Evolutionary conservation across 1,140 invertebrate genomes (phyloP), one percentile per base, ranked within the genome.

Genomic region (Onthophagus taurus): DNA sequence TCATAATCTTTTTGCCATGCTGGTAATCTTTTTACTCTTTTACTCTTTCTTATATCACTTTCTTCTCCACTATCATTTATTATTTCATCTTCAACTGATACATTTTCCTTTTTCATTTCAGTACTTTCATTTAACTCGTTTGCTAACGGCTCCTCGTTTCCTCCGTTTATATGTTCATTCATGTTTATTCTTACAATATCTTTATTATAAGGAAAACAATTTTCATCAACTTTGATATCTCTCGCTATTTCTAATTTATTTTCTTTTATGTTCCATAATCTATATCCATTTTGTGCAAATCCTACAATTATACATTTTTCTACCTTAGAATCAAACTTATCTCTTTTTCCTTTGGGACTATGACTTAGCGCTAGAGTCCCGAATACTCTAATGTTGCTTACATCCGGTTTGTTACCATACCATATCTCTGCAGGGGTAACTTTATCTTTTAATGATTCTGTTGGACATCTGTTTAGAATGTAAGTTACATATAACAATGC

Each of bases 231-330:
- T n/a, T 38, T 31, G 7, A 57, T 49, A 42, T 56, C 49, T 50
- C 51, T 44, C 6, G 39, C 21, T 4, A 37, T 38, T 12, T 50
- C 47, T n/a, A 59, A 38, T 43, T 57, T 60, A 34, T 38, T 18
- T 47, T 51, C 43, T 45, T 48, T 21, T 9, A 29, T 14, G 36
- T 51, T 24, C 47, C 48, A 58, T 2, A 60, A 31, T 21, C 55
- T 35, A 31, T 59, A 59, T 20, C 54, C 53, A 9, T 33, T 46
- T 11, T 48, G 38, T 14, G 48, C 29, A 24, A 59, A 56, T 34
- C 52, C 47, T 16, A 55, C 26, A 31, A 57, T 43, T 4, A 48
- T 50, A 11, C 29, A 35, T 34, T 47, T 47, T 14, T 48, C 47
- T 2, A 36, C 17, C n/a, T 38, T 38, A 12, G 36, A 12, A 37